These are phyloP conservation scores for Hydractinia symbiolongicarpus DNA, from an alignment of 30 jellyfish, hydroid and myxozoan species.

Conservation along the genomic window DNA sequence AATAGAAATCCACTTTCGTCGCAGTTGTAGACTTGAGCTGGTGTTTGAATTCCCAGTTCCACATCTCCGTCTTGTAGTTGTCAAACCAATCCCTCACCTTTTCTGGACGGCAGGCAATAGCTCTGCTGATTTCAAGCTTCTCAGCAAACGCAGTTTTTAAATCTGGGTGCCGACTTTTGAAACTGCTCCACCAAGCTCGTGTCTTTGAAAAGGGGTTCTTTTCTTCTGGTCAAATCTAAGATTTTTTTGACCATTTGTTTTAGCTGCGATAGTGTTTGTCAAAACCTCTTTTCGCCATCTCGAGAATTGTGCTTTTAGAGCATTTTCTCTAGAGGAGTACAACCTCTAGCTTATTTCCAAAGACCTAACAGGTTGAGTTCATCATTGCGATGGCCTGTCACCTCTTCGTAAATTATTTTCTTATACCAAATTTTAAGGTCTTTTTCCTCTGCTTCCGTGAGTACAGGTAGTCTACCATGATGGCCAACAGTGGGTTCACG, in stretches of 20 bases:
- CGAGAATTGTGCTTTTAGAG: too few relatives aligned
- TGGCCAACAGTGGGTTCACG: too few relatives aligned
- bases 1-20: slow-evolving; percentile 32
- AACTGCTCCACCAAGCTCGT: slow-evolving; percentile 69
- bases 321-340: too few relatives aligned
- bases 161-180: slow-evolving; percentile 50
- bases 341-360: too few relatives aligned
- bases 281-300: slow-evolving; percentile 23
- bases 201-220: slow-evolving; percentile 42
- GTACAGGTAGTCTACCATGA: background rate
- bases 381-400: too few relatives aligned
- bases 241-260: slow-evolving; percentile 38
- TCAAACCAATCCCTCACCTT: slow-evolving; percentile 15
- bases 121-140: background rate
- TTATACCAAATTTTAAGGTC: background rate
- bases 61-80: background rate
- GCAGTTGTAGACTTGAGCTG: slow-evolving; percentile 9
- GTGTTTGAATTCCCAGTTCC: background rate
- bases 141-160: slow-evolving; percentile 21
- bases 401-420: too few relatives aligned
- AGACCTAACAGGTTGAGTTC: too few relatives aligned
- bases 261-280: slow-evolving; percentile 17
- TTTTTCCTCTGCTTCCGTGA: slow-evolving; percentile 4
- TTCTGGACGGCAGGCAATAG: slow-evolving; percentile 22
- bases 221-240: slow-evolving; percentile 37